Evolutionary conservation across 2,113 vertebrate species (phyloP), one percentile per base, ranked within the genome.

Genomic region (Vulpes ferrilata): DNA sequence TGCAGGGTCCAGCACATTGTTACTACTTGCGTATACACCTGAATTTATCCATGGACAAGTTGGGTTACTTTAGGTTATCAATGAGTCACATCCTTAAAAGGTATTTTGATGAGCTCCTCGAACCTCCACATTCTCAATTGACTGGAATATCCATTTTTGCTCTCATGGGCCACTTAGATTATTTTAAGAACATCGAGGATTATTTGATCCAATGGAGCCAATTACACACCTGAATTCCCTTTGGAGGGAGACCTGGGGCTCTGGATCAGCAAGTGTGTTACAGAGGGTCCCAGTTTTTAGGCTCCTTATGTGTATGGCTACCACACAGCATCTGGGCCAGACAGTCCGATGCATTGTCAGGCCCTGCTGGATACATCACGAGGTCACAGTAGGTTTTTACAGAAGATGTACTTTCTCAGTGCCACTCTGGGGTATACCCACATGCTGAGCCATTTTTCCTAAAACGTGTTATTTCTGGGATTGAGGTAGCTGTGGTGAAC

Each of bases 1-100:
- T 15, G 17, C 35, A 30, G 17, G 0, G 2, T 62, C 43, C 5
- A 22, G 20, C 1, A 7, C 7, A 13, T 5, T 0, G 3, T 19
- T 90, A 11, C 11, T 73, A 7, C 43, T 32, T 55, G 3, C 35
- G 5, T 43, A n/a, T 57, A 5, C 25, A 11, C 0, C 60, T 48
- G 20, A 85, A 79, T 60, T 27, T 48, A 48, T 2, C 4, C 71
- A 20, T 27, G 60, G 79, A 22, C 35, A 35, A 17, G 2, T 25
- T 60, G 17, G 3, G 38, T 13, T 60, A 17, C 23, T 90, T 30
- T 43, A 43, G n/a, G 7, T 91, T 48, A 81, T 4, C 11, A 19
- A 48, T 2, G 74, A 17, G 48, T 80, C 10, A 59, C 10, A 0
- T 25, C 2, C 25, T 82, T 60, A 16, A 27, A 82, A 65, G 17